Evolutionary conservation across 2,113 vertebrate genomes (phyloP).

Genomic region (Gallinago paraguaiae): DNA sequence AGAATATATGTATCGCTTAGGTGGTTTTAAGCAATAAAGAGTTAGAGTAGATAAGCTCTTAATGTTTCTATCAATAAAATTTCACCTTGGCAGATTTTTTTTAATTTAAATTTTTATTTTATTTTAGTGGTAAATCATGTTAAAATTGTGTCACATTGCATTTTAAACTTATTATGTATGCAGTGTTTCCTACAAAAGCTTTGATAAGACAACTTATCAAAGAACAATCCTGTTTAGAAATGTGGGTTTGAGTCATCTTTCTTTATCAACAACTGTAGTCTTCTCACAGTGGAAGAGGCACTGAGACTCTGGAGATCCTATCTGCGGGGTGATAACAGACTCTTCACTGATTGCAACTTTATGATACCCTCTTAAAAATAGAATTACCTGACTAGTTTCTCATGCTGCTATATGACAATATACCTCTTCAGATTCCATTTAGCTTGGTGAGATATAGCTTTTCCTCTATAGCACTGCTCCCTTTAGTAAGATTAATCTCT

Average conservation of each 20-base stretch:
- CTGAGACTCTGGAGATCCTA: neutral
- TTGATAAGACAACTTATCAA: neutral
- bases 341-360: neutral
- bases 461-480: rapidly evolving
- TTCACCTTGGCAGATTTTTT: neutral
- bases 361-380: neutral
- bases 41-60: neutral
- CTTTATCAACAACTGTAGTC: neutral
- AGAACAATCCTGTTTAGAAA: neutral
- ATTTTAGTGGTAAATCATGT: neutral
- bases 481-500: neutral
- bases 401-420: neutral
- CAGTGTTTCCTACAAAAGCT: neutral
- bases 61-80: neutral
- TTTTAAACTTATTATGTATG: neutral
- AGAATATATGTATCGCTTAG: neutral
- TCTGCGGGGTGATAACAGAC: neutral
- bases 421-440: neutral
- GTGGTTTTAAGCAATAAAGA: neutral
- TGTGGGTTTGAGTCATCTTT: neutral
- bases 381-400: neutral
- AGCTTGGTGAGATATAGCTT: neutral
- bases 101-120: neutral
- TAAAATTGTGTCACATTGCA: neutral
- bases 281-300: neutral